Base-by-base conservation (phyloP, 23 tunicate species). In the Styela clava region DNA sequence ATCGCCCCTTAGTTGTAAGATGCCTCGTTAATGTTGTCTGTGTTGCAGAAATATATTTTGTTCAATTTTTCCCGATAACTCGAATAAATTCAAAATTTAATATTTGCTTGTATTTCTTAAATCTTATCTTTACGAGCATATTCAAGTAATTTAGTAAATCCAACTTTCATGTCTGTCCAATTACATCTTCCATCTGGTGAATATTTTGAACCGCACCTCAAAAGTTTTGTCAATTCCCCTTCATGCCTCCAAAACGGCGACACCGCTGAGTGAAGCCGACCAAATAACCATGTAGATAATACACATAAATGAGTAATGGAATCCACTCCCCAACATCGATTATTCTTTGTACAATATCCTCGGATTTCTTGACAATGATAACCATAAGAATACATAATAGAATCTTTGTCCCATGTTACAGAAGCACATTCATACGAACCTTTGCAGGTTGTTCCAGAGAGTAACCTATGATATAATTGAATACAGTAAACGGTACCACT, bases 301-400 rank as follows among this genome's bases (percentile, higher is more conserved):
- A 69, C 21, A 62, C 79, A 69, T 3, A 69, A 24, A 77, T 81
- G 63, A 26, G 33, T 56, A 20, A 26, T 19, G 24, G 62, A 28
- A 2, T 81, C 85, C 5, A 81, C 26, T 2, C 85, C 85, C 77
- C 77, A 69, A 24, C 85, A 81, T 69, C 78, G 69, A 35, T 79
- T 79, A 27, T 64, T 36, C 12, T 31, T 35, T 25, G 33, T 65
- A 34, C 83, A 79, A 2, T 63, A 64, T 24, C 74, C 83, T 31
- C 73, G 24, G 19, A 65, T 33, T 30, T 79, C 83, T 16, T 32
- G 33, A 35, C 83, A 79, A 12, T 64, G 74, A 16, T 64, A 73
- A 24, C 83, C 83, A 33, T 62, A 64, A 2, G 34, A 23, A 29
- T 31, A 79, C 73, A 65, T 18, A 30, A 79, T 33, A 26, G 62